Evolutionary conservation across 2,113 vertebrate species (phyloP), one percentile per base, ranked within the genome.

Genomic region (Sinocyclocheilus maitianheensis): DNA sequence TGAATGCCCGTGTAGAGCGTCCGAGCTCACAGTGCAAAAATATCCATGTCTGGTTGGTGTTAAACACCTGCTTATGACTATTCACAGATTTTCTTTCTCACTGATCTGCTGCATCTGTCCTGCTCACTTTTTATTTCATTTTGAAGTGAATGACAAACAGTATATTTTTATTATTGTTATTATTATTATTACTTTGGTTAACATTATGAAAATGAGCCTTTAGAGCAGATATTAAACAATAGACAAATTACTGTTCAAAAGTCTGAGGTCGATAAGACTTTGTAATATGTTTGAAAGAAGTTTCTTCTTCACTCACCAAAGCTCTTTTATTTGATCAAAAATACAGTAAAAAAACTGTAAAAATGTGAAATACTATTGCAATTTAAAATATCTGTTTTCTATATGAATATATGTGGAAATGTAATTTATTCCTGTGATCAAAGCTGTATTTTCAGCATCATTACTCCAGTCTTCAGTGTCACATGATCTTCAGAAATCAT

Each of bases 1-100:
- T 67, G 62, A 69, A 82, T 82, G 43, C 37, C 9, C 34, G 20
- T 65, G 37, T 48, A 43, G 13, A 34, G 46, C 37, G 63, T 82
- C 22, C 62, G 11, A 51, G 26, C 24, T 82, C 4, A 82, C 16
- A 34, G 46, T 82, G 14, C 63, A 51, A 34, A 79, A 51, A 67
- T 55, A 67, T 26, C 40, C 20, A 80, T 48, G 80, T 82, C 63
- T 69, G 46, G 16, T 34, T 82, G 43, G 62, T 30, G 80, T 82
- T 82, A 53, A 82, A 82, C 24, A 51, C 80, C 26, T 82, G 80
- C 65, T 82, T 34, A 48, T 77, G 34, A 77, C 43, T 82, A 30
- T 82, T 69, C 80, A 37, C 80, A 82, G 43, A 82, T 34, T 67
- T 24, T 82, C 80, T 34, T 48, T 34, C 10, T 8, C 55, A 43